Evolutionary conservation across 2,113 vertebrate genomes (phyloP).

Genomic region (Asarcornis scutulata): DNA sequence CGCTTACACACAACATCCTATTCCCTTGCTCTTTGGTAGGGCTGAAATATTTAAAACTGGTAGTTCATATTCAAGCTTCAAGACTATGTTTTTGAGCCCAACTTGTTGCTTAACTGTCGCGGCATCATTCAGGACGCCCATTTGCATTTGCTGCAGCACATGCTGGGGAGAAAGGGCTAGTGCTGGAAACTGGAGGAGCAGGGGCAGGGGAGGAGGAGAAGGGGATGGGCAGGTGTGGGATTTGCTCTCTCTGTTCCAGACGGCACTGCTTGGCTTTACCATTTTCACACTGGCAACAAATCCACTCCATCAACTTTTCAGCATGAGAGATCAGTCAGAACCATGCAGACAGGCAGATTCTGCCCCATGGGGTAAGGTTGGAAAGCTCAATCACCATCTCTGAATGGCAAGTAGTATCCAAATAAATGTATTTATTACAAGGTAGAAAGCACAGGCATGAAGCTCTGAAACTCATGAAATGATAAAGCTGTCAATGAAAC

Average conservation of each 20-base stretch:
- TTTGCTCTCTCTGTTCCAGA: not conserved
- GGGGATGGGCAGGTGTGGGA: not conserved
- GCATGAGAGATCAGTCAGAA: not conserved
- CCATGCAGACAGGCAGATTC: fast-evolving
- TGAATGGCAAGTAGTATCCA: not conserved
- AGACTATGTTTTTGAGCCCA: fast-evolving
- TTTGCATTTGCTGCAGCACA: not conserved
- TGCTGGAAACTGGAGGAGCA: too few relatives aligned
- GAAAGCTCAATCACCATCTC: not conserved
- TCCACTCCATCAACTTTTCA: fast-evolving
- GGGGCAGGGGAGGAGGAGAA: fast-evolving
- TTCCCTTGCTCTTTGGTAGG: not conserved
- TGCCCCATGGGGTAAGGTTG: fast-evolving
- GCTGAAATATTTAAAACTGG: not conserved
- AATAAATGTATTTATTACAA: not conserved
- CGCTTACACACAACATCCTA: fast-evolving
- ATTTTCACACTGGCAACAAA: fast-evolving
- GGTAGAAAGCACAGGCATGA: not conserved
- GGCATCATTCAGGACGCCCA: fast-evolving
- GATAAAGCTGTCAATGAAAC: not conserved
- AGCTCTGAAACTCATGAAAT: fast-evolving
- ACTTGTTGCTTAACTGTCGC: not conserved
- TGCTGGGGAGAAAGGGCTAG: not conserved
- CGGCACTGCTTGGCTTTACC: not conserved
- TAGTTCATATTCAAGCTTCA: not conserved